Evolutionary conservation across 2,888 invertebrate genomes (phyloP).

Genomic region (Rugalucina vietnamica): DNA sequence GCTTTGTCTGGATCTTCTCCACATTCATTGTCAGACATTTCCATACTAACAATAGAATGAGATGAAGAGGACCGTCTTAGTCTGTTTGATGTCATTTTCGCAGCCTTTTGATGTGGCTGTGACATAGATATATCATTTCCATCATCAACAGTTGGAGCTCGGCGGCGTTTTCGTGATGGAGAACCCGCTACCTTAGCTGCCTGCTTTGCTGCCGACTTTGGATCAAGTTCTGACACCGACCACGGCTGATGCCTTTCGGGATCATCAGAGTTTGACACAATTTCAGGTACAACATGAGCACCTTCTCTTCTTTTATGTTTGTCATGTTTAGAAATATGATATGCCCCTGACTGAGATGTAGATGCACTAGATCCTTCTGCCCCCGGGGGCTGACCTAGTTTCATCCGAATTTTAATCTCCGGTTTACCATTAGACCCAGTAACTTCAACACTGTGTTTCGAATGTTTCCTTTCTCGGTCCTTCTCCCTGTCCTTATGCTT

Average conservation of each 20-base stretch:
- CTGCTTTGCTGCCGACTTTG: slow-evolving; percentile 33
- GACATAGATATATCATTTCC: slow-evolving; percentile 30
- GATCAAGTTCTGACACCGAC: slow-evolving; percentile 60
- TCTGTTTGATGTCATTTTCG: slow-evolving; percentile 50
- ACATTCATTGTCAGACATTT: slow-evolving; percentile 64
- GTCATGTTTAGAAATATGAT: slow-evolving; percentile 39
- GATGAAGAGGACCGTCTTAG: slow-evolving; percentile 61
- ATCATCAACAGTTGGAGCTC: slow-evolving; percentile 56
- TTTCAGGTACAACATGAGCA: slow-evolving; percentile 10
- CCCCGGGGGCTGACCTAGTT: slow-evolving; percentile 55
- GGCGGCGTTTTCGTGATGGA: slow-evolving; percentile 61
- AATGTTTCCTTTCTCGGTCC: slow-evolving; percentile 41
- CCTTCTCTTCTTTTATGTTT: slow-evolving; percentile 58
- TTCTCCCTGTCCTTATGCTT: slow-evolving; percentile 47
- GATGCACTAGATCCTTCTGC: slow-evolving; percentile 26
- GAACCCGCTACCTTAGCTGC: slow-evolving; percentile 4
- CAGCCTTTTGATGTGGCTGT: slow-evolving; percentile 58
- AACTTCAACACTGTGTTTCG: slow-evolving; percentile 34
- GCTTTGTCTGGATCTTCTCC: slow-evolving; percentile 17
- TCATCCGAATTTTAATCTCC: slow-evolving; percentile 47
- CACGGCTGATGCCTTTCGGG: slow-evolving; percentile 59
- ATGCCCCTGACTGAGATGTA: not conserved
- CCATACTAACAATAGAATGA: slow-evolving; percentile 69
- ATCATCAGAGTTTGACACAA: slow-evolving; percentile 27
- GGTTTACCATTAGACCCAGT: slow-evolving; percentile 7